Percentiles rank a stretch among this genome's conserved stretches.
These are phyloP conservation scores for Triplophysa tibetana DNA, from an alignment of 2,113 vertebrate genomes.

Conservation along the genomic window DNA sequence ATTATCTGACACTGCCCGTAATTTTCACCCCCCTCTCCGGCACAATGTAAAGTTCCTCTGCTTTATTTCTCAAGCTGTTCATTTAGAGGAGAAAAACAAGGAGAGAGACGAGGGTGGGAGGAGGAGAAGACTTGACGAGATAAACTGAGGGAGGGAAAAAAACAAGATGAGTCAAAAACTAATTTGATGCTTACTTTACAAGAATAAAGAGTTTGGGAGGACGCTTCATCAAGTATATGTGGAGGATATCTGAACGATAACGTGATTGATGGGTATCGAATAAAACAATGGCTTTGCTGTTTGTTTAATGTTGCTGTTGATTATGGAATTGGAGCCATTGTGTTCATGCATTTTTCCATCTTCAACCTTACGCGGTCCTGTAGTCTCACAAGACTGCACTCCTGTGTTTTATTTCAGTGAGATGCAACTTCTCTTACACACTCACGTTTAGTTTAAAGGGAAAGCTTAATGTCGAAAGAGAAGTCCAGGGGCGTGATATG, in stretches of 20 bases:
- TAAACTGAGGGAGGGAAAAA: slow-evolving; percentile 54
- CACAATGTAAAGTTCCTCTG: slow-evolving; percentile 83
- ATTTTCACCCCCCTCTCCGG: slow-evolving; percentile 83
- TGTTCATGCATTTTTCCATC: not conserved
- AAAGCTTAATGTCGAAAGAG: too few species aligned
- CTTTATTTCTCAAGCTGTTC: slow-evolving; percentile 77
- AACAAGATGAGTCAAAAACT: slow-evolving; percentile 59
- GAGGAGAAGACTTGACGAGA: slow-evolving; percentile 68
- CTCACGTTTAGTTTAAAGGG: too few species aligned
- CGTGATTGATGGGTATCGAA: slow-evolving; percentile 49
- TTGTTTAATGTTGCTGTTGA: slow-evolving; percentile 9
- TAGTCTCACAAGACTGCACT: too few species aligned
- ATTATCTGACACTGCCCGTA: slow-evolving; percentile 85
- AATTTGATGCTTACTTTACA: slow-evolving; percentile 59
- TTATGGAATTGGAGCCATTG: not conserved
- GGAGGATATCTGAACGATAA: slow-evolving; percentile 53
- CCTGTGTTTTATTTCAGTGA: too few species aligned
- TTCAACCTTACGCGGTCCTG: too few species aligned
- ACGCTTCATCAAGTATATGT: slow-evolving; percentile 54
- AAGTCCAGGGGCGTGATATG: too few species aligned
- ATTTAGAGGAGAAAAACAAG: slow-evolving; percentile 73
- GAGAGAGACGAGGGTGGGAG: slow-evolving; percentile 78
- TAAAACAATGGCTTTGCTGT: slow-evolving; percentile 46
- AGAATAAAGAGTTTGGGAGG: slow-evolving; percentile 53
- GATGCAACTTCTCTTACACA: too few species aligned